Base-by-base conservation (phyloP, 2,113 vertebrate species). In the Pelodiscus sinensis region DNA sequence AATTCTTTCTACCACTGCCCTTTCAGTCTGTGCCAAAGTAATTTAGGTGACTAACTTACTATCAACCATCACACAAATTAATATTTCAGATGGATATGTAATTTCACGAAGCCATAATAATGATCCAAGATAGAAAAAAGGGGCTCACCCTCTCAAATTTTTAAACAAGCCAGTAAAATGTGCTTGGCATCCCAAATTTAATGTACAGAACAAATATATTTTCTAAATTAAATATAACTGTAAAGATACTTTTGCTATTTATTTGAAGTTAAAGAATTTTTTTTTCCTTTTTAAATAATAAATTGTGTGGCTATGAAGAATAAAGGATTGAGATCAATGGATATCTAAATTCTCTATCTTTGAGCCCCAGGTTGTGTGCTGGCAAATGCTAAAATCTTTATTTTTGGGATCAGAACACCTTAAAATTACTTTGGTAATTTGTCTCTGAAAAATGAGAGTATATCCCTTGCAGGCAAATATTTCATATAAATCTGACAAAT, bases 401-500 rank as follows among this genome's bases (percentile, higher is more conserved):
- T 19, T 51, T 27, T 8, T 55, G 54, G 9, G 1, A 8, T 18
- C 21, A 86, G 58, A 55, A 54, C 4, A 1, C 24, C 62, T 9
- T 16, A 71, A 77, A 31, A 77, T 4, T 14, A 55, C 3, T 62
- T 29, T 1, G 84, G 25, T 89, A 50, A 19, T 56, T 35, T 71
- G 27, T 11, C 2, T 5, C 77, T 78, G 57, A 78, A 85, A 85
- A 89, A 19, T n/a, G 77, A 80, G 25, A 15, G 3, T 16, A 1
- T 25, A 27, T 82, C 1, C 11, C 6, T 22, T 51, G 8, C 81
- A 50, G 51, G 62, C 44, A 68, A 22, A 29, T 38, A 56, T 13
- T 77, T 80, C 21, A 6, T 50, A 0, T 7, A 84, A 44, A 10
- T 62, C 8, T 51, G 6, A 9, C 16, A 1, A 22, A 44, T 35